Conservation (phyloP, 2,113 vertebrate species). For the Chrysochloris asiatica region DNA sequence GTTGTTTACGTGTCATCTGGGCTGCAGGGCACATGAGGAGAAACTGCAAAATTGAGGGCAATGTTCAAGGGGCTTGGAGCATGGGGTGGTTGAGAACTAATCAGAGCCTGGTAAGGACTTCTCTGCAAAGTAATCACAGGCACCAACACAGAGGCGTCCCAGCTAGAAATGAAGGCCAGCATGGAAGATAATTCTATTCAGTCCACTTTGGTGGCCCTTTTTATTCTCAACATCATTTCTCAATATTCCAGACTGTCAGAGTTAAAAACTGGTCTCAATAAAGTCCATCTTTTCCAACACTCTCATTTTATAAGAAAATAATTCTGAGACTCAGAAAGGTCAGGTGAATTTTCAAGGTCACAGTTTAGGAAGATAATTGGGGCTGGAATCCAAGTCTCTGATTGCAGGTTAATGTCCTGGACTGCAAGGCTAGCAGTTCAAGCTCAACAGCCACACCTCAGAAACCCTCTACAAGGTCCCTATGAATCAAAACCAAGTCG, state of each 20-base stretch:
- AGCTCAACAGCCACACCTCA: too few relatives aligned
- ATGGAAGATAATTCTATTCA: slow-evolving; percentile 14
- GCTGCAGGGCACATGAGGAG: slow-evolving; percentile 71
- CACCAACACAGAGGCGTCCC: not conserved
- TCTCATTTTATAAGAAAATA: slow-evolving; percentile 25
- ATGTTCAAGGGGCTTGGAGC: slow-evolving; percentile 73
- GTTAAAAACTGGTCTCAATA: not conserved
- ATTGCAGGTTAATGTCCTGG: not conserved
- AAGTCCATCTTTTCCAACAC: not conserved
- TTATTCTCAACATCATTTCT: slow-evolving; percentile 39
- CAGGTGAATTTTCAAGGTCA: not conserved
- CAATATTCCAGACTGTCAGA: slow-evolving; percentile 27
- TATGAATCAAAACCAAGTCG: too few relatives aligned
- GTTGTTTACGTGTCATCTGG: slow-evolving; percentile 77
- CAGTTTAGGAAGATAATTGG: not conserved
- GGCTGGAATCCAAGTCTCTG: not conserved
- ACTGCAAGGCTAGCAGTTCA: too few relatives aligned
- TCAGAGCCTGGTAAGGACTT: not conserved
- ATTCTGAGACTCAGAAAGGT: not conserved
- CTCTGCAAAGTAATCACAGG: slow-evolving; percentile 35
- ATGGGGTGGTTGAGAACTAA: slow-evolving; percentile 38
- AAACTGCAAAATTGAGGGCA: slow-evolving; percentile 76
- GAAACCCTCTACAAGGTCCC: too few relatives aligned
- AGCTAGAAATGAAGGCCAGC: slow-evolving; percentile 45
- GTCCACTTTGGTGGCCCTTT: not conserved